Evolutionary conservation across 1,140 invertebrate species (phyloP), one percentile per base, ranked within the genome.

Genomic region (Charaxes varanes): DNA sequence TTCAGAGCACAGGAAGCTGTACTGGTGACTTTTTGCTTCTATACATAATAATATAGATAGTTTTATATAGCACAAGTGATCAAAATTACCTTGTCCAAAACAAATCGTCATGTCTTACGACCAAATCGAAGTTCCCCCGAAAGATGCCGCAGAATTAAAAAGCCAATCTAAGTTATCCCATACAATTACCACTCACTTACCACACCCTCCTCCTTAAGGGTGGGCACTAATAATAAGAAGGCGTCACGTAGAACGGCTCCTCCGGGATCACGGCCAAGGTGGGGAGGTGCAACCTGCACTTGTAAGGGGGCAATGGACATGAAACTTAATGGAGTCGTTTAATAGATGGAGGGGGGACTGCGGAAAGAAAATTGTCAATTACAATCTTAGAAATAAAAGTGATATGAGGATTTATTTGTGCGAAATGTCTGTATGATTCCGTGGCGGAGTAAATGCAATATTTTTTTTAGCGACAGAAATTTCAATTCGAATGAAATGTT

Each of bases 111-210:
- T 4, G 14, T 8, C 31, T 35, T 31, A 51, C 27, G 34, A 34
- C 7, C 27, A 28, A 36, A 49, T 43, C 48, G 34, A 31, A 46
- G 16, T 42, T 47, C 28, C 34, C 50, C 37, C 51, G 55, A 62
- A 46, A 63, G 68, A 63, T 66, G n/a, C 59, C 49, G 33, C 46
- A 35, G 60, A 65, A 78, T 78, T 78, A 78, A 74, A 71, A 73
- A 71, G 57, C 64, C 66, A 78, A 78, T 78, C 73, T 74, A 78
- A 78, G 68, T 78, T 78, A 74, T 78, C 68, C 70, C 64, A 74
- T 73, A 68, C 66, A 78, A 78, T 74, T 74, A 74, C 65, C 48
- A 57, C 63, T 49, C 66, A 78, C 68, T 78, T 73, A 69, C 64
- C 66, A 64, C 73, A 47, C 66, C 73, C 68, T 50, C 33, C 28